Base-by-base conservation (phyloP, 2,888 invertebrate genomes). In the Drosophila parthenogenetica region DNA sequence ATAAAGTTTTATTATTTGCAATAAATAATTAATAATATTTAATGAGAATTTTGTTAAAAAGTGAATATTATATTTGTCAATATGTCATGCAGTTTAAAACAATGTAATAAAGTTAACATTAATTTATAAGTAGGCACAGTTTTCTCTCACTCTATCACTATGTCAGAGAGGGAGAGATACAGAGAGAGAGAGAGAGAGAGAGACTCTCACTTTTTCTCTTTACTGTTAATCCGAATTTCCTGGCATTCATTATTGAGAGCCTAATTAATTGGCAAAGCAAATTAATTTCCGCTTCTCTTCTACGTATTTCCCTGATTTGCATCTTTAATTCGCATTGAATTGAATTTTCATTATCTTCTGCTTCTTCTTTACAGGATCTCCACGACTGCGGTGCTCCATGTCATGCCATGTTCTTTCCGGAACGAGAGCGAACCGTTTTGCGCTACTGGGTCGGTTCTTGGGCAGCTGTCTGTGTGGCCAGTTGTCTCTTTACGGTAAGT, bases 381-480 rank as follows among this genome's bases (percentile, higher is more conserved):
- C 94, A 94, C 87, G 95, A 97, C 89, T 97, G 97, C 92, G 97
- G 97, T 35, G 96, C 97, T 5, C 98, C 98, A 0, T 99, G 98
- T 91, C 95, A 96, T 91, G 96, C 96, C 85, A 97, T 98, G 96
- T 98, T 98, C 92, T 98, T 98, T 91, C 95, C 94, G 58, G 94
- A 95, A 81, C 94, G 95, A 75, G 96, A 98, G 90, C 94, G 96
- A 65, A 94, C 94, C 51, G 97, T 98, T 90, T 95, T 98, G 0
- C 94, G 96, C 79, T 93, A 96, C 57, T 99, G 99, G 98, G 97
- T 99, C 75, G 97, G 98, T 55, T 95, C 96, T 53, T 98, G 98
- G 97, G 97, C 98, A 4, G 94, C 96, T 48, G 93, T 98, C 48
- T 99, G 99, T 91, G 94, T 97, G 40, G 94, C 95, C 3, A 98